phyloP scores from a whole-genome alignment of 2,797 vertebrate species.

The Odontamblyopus rebecca region DNA sequence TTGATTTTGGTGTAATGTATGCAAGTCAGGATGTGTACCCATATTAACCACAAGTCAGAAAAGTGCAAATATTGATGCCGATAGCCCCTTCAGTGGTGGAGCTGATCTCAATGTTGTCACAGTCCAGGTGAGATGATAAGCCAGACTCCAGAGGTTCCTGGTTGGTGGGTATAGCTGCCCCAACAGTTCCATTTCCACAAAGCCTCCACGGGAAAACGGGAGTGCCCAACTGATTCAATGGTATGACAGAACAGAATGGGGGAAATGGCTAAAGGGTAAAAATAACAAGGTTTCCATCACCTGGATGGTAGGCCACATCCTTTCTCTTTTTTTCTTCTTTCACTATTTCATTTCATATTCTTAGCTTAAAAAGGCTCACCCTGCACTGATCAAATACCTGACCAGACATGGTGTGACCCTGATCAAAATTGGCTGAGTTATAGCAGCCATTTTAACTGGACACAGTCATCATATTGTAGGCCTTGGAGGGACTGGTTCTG shows the following conservation, averaged over 20 bases:
- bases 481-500: constrained; percentile 94
- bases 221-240: constrained; percentile 77
- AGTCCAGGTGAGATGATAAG: constrained; percentile 41
- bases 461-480: constrained; percentile 99
- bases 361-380: constrained; percentile 75
- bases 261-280: constrained; percentile 34
- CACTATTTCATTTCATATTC: constrained; percentile 74
- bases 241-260: constrained; percentile 81
- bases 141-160: constrained; percentile 81
- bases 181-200: constrained; percentile 82
- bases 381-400: constrained; percentile 45
- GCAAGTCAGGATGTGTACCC: constrained; percentile 67
- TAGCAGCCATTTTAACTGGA: constrained; percentile 83
- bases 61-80: constrained; percentile 81
- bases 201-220: constrained; percentile 75
- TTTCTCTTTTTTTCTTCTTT: constrained; percentile 58
- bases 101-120: constrained; percentile 54
- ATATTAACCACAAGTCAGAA: constrained; percentile 71
- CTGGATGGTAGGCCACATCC: constrained; percentile 87
- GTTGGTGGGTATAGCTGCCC: constrained; percentile 82
- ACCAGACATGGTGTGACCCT: constrained; percentile 63
- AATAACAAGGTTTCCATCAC: constrained; percentile 85
- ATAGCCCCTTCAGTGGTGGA: constrained; percentile 54
- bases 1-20: constrained; percentile 47
- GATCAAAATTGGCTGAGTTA: constrained; percentile 59